phyloP scores from a whole-genome alignment of 1,140 invertebrate genomes.

The Ostrea edulis region DNA sequence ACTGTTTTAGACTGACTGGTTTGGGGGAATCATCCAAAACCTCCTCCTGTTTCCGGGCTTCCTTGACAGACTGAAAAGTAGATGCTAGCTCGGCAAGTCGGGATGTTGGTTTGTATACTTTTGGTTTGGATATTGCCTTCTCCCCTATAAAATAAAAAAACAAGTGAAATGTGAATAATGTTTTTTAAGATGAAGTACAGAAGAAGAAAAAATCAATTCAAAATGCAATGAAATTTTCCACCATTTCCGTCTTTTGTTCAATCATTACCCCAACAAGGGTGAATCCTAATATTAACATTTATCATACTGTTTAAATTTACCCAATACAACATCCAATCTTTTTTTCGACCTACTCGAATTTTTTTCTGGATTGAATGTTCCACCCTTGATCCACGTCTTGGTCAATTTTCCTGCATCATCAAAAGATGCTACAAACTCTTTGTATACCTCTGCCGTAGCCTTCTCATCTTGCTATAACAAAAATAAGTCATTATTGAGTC shows the following conservation, averaged over 20 bases:
- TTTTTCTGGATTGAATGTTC: constrained; percentile 95
- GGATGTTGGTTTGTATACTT: constrained; percentile 94
- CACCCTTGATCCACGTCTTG: constrained; percentile 98
- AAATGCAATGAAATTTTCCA: not conserved
- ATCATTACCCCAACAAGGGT: not conserved
- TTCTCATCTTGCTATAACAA: constrained; percentile 84
- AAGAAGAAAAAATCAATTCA: too few relatives aligned
- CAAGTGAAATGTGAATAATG: not conserved
- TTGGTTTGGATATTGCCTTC: constrained; percentile 76
- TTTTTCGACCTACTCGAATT: constrained; percentile 49
- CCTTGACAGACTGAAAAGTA: constrained; percentile 80
- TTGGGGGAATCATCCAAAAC: constrained; percentile 64
- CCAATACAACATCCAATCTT: too few relatives aligned
- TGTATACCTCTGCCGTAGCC: constrained; percentile 90
- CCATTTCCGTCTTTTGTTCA: not conserved
- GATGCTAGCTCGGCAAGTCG: constrained; percentile 84
- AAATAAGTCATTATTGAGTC: not conserved
- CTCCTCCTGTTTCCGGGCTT: constrained; percentile 86
- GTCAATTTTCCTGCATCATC: constrained; percentile 90
- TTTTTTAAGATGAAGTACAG: too few relatives aligned
- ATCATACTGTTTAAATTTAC: too few relatives aligned
- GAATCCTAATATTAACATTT: not conserved
- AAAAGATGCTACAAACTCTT: constrained; percentile 98
- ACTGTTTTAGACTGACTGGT: constrained; percentile 31
- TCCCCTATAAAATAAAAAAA: constrained; percentile 40